Base-by-base conservation (phyloP, 2,113 vertebrate species). In the Ictalurus furcatus region DNA sequence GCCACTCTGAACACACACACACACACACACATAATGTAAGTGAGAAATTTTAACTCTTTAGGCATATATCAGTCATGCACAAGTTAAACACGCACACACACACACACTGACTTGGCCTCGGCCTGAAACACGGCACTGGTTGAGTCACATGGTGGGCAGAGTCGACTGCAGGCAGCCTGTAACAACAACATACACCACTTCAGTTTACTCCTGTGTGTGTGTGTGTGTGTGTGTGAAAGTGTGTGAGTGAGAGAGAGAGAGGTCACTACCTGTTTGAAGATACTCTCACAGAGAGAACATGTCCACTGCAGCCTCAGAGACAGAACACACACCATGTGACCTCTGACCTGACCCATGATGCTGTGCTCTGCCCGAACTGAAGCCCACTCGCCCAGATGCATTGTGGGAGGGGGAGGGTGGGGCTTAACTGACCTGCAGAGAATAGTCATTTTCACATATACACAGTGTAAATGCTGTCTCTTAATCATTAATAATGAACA, bases 261-360 rank as follows among this genome's bases (percentile, higher is more conserved):
- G 34, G 59, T 86, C 28, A 88, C 69, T 93, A 96, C 96, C 96
- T 96, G 93, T 91, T 63, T 93, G 92, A 95, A 95, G 83, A 94
- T 88, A 90, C 92, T 93, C 85, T 86, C 92, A 87, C 96, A 96
- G 69, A 95, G 89, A 4, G 95, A 94, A 89, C 96, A 96, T 71
- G 91, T 90, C 94, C 95, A 96, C 0, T 92, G 89, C 88, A 96
- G 78, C 88, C 92, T 91, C 61, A 96, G 76, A 80, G 87, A 93
- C 58, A 95, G 89, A 6, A 96, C 93, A 89, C 93, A 95, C 37
- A 93, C 93, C 86, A 96, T 85, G 5, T 95, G 94, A 95, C 82
- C 48, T 93, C 92, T 90, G 94, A 96, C 59, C 90, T 90, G 82
- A 93, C 91, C 92, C 91, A 93, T 13, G 87, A 91, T 80, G 89